Evolutionary conservation across 2,888 invertebrate genomes (phyloP).

Genomic region (Cacoxenus indagator): DNA sequence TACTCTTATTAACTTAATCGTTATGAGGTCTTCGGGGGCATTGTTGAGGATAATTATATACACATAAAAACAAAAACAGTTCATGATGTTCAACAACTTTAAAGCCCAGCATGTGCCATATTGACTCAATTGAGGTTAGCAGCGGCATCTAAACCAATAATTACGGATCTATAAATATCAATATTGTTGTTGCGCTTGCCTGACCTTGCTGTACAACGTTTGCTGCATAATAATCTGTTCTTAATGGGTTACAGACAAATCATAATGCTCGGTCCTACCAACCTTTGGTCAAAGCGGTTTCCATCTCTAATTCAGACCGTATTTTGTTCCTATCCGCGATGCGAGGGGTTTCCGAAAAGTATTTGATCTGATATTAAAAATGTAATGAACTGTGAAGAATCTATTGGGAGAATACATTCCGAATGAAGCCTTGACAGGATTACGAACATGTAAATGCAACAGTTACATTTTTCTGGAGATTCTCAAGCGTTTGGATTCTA

Average conservation of each 20-base stretch:
- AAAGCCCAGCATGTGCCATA: not conserved
- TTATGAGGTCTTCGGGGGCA: not conserved
- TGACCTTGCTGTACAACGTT: not conserved
- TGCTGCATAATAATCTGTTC: not conserved
- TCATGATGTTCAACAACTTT: no score
- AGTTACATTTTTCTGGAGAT: no score
- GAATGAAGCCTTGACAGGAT: no score
- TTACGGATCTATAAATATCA: not conserved
- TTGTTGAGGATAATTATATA: not conserved
- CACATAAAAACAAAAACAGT: no score
- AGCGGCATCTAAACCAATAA: not conserved
- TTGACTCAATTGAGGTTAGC: not conserved
- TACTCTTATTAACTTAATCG: constrained; percentile 4
- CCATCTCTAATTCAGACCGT: not conserved
- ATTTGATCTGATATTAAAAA: no score
- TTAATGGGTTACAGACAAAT: no score
- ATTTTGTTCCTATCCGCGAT: not conserved
- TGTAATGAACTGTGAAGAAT: no score
- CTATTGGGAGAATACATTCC: no score
- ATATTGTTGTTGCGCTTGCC: not conserved
- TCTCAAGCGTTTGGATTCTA: no score
- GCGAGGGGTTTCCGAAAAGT: not conserved
- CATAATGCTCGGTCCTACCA: not conserved
- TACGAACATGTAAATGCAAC: not conserved
- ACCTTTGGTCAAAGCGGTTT: not conserved